Conservation (phyloP, 1,140 invertebrate genomes). For the Trichonephila clavata region DNA sequence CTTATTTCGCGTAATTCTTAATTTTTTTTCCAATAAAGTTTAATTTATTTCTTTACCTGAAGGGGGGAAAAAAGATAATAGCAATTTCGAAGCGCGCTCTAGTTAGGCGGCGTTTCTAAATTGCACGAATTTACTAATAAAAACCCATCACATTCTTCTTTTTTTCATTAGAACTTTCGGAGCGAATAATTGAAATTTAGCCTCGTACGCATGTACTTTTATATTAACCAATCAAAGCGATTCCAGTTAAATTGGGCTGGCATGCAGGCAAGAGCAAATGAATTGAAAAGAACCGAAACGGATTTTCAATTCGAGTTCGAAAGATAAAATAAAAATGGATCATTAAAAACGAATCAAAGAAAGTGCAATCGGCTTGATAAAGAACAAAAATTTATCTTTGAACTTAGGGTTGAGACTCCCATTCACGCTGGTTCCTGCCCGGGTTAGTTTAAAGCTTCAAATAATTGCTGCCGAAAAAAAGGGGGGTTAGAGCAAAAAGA, state of each 20-base stretch:
- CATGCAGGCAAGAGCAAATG: conserved; percentile 6
- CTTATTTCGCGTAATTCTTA: neutral
- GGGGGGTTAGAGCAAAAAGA: conserved; percentile 26
- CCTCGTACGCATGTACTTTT: neutral
- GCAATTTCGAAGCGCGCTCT: neutral
- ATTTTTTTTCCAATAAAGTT: neutral
- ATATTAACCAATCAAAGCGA: conserved; percentile 27
- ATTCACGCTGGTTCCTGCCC: conserved; percentile 39
- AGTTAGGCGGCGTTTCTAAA: neutral
- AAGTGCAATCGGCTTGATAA: conserved; percentile 43
- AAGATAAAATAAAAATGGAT: conserved; percentile 31
- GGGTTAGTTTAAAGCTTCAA: conserved; percentile 69
- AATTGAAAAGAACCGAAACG: neutral
- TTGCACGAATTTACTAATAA: neutral
- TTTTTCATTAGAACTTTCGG: neutral
- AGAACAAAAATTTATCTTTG: conserved; percentile 41
- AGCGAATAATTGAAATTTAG: conserved; percentile 25
- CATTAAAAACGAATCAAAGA: conserved; percentile 44
- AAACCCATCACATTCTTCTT: neutral
- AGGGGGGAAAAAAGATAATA: neutral
- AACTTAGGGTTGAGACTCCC: conserved; percentile 26
- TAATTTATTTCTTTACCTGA: neutral
- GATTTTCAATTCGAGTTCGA: conserved; percentile 15
- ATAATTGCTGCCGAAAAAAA: conserved; percentile 69
- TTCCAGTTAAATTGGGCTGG: conserved; percentile 1